Percentiles rank a stretch among this genome's conserved stretches.
These are phyloP conservation scores for Euzetes globulus DNA, from an alignment of 2,888 invertebrate species.

Conservation along the genomic window DNA sequence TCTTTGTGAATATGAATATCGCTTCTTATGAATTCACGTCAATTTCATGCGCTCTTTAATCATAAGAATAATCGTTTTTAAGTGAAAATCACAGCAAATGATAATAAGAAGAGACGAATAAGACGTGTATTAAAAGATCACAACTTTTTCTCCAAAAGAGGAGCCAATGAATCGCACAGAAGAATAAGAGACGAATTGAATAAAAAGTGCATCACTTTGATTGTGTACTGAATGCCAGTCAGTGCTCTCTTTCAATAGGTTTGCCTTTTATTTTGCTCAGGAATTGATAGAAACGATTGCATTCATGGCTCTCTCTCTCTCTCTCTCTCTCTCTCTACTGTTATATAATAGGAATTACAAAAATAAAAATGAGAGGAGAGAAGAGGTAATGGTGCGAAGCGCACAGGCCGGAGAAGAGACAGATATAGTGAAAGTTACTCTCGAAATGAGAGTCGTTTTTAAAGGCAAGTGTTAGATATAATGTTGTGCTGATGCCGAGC, in stretches of 20 bases:
- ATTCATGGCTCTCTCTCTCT: background rate
- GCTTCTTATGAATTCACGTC: background rate
- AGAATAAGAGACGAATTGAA: background rate
- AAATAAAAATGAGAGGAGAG: slow-evolving; percentile 15
- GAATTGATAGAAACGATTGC: slow-evolving; percentile 18
- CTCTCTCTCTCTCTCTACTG: background rate
- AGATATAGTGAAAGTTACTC: background rate
- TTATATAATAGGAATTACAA: background rate
- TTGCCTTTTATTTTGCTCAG: background rate
- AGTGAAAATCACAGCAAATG: slow-evolving; percentile 5
- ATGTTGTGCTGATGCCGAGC: slow-evolving; percentile 12
- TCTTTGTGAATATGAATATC: background rate
- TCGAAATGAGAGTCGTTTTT: slow-evolving; percentile 10
- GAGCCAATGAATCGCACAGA: background rate
- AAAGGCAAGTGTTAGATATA: slow-evolving; percentile 16
- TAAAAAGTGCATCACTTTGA: slow-evolving; percentile 8
- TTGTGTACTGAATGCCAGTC: background rate
- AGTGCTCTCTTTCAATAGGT: slow-evolving; percentile 13
- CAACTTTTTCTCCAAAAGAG: background rate
- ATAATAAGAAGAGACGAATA: background rate
- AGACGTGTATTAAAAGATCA: background rate
- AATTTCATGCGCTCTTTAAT: slow-evolving; percentile 30
- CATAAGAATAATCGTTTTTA: slow-evolving; percentile 27
- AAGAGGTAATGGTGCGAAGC: slow-evolving; percentile 23
- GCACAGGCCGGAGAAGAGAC: background rate